Evolutionary conservation across 92 coral and sea anemone species (phyloP).

Genomic region (Plumapathes pennacea): DNA sequence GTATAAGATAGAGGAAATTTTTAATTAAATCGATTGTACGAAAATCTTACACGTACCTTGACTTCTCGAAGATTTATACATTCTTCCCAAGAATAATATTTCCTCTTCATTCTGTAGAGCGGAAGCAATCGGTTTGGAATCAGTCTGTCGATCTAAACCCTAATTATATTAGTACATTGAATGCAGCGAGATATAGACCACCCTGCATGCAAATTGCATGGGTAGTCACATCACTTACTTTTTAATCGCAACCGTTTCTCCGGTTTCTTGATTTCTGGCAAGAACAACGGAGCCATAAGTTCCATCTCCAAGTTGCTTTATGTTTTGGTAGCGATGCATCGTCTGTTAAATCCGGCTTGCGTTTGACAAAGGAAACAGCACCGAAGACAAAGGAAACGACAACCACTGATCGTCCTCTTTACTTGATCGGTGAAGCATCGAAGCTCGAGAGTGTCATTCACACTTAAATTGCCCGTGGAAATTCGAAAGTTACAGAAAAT

Average conservation of each 20-base stretch:
- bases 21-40: background rate
- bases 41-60: slow-evolving; percentile 54
- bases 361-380: background rate
- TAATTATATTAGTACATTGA: background rate
- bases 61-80: slow-evolving; percentile 95
- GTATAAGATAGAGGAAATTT: too few species aligned
- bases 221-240: slow-evolving; percentile 45
- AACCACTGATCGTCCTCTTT: too few species aligned
- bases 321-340: slow-evolving; percentile 91
- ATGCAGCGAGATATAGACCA: background rate
- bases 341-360: too few species aligned
- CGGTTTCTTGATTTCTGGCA: slow-evolving; percentile 90
- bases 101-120: slow-evolving; percentile 85
- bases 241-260: slow-evolving; percentile 96
- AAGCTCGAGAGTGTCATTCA: slow-evolving; percentile 1
- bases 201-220: too few species aligned
- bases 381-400: background rate
- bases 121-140: background rate
- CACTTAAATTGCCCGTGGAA: background rate
- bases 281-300: slow-evolving; percentile 91
- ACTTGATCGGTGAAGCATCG: slow-evolving; percentile 13
- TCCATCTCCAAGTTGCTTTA: slow-evolving; percentile 87
- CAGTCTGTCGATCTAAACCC: background rate
- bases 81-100: slow-evolving; percentile 96
- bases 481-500: too few species aligned